Percentiles rank a stretch among this genome's conserved stretches.
These are phyloP conservation scores for Phalanger gymnotis DNA, from an alignment of 2,797 vertebrate genomes.

Conservation along the genomic window DNA sequence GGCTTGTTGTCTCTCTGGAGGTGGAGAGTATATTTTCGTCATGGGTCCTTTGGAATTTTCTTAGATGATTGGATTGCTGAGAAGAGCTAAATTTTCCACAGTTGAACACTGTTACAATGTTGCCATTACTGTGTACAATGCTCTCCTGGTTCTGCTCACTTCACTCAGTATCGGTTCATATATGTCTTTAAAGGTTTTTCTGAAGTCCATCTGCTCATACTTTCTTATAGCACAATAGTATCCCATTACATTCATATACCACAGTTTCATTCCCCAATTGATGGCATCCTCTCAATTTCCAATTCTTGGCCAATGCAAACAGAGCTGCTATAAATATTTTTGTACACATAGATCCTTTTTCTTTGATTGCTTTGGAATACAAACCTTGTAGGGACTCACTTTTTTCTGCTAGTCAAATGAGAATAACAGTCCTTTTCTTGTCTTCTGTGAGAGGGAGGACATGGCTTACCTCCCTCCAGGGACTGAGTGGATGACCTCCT, in stretches of 20 bases:
- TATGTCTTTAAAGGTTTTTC: neutral
- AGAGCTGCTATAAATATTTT: neutral
- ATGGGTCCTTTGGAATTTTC: too few relatives aligned
- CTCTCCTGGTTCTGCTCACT: neutral
- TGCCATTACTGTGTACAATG: too few relatives aligned
- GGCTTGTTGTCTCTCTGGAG: neutral
- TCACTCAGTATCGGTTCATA: neutral
- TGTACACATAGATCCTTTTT: neutral
- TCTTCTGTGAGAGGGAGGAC: neutral
- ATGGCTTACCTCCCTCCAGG: neutral
- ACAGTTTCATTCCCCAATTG: neutral
- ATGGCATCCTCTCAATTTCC: neutral
- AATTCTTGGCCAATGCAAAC: neutral
- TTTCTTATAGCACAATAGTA: neutral
- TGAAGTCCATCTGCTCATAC: fast-evolving
- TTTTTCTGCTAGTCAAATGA: neutral
- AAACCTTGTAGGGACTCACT: neutral
- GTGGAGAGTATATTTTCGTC: neutral
- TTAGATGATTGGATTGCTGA: neutral
- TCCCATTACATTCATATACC: too few relatives aligned
- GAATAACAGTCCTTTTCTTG: neutral
- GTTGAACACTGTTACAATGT: neutral
- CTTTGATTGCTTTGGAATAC: neutral
- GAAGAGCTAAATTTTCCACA: neutral
- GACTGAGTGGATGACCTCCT: neutral